These are phyloP conservation scores for Numida meleagris DNA, from an alignment of 2,113 vertebrate genomes.

Conservation along the genomic window DNA sequence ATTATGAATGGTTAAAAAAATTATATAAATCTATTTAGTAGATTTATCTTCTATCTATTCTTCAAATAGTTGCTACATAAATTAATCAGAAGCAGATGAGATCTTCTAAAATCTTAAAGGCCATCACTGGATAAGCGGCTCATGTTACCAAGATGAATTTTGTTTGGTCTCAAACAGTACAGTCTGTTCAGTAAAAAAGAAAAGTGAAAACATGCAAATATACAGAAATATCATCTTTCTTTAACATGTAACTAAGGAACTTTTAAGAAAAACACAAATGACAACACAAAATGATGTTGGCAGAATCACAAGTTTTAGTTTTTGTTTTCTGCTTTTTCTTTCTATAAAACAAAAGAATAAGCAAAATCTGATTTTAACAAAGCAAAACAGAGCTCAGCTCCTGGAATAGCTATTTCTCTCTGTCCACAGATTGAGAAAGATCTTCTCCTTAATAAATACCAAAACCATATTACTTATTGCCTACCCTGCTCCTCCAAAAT, in stretches of 20 bases:
- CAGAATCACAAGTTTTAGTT: neutral
- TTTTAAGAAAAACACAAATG: neutral
- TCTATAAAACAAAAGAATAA: neutral
- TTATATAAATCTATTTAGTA: conserved; percentile 41
- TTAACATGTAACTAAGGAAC: neutral
- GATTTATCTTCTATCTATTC: conserved; percentile 26
- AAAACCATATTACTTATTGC: neutral
- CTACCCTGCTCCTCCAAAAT: neutral
- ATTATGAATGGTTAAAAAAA: conserved; percentile 47
- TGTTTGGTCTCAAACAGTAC: neutral
- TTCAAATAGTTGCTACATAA: conserved; percentile 47
- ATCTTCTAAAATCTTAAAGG: conserved; percentile 47
- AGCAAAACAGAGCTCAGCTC: neutral
- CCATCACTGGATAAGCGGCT: conserved; percentile 41
- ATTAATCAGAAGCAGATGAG: conserved; percentile 62
- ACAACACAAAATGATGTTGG: neutral
- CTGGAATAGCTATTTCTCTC: neutral
- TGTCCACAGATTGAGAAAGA: neutral
- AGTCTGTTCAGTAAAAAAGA: neutral
- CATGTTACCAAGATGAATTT: conserved; percentile 13
- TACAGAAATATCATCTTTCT: neutral
- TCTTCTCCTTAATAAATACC: neutral
- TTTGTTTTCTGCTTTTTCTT: neutral
- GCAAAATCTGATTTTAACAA: neutral
- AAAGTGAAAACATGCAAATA: neutral